These are phyloP conservation scores for Accipiter virgatus DNA, from an alignment of 2,113 vertebrate genomes.

Conservation along the genomic window DNA sequence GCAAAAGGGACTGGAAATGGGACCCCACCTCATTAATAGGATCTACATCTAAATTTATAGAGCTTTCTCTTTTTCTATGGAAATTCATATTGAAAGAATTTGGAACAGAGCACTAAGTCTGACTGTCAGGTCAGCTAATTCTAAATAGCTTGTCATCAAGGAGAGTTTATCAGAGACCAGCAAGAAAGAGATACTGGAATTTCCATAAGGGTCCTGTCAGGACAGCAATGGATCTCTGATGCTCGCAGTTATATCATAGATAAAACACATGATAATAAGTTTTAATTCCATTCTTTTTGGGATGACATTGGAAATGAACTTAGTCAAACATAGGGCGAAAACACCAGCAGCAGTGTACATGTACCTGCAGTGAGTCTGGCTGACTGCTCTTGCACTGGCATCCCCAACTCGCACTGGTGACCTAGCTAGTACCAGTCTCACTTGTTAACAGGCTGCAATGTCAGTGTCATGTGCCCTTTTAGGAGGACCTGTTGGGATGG, in stretches of 20 bases:
- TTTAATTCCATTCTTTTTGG: neutral
- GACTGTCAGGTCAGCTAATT: neutral
- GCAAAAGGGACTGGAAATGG: neutral
- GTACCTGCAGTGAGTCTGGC: neutral
- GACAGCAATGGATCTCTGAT: neutral
- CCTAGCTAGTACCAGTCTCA: neutral
- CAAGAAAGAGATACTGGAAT: neutral
- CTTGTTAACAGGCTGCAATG: neutral
- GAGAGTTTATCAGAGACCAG: neutral
- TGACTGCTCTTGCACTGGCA: neutral
- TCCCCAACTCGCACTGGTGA: neutral
- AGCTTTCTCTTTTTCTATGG: neutral
- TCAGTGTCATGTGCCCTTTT: neutral
- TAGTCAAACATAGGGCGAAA: neutral
- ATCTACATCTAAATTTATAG: neutral
- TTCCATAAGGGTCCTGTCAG: neutral
- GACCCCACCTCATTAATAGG: neutral
- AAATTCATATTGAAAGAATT: neutral
- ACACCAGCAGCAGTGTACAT: neutral
- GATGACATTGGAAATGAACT: neutral
- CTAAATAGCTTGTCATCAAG: neutral
- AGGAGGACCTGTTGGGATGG: neutral
- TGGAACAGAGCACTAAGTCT: neutral
- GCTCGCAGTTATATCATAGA: neutral
- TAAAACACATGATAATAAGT: neutral